Evolutionary conservation across 2,113 vertebrate species (phyloP), one percentile per base, ranked within the genome.

Genomic region (Eira barbara): DNA sequence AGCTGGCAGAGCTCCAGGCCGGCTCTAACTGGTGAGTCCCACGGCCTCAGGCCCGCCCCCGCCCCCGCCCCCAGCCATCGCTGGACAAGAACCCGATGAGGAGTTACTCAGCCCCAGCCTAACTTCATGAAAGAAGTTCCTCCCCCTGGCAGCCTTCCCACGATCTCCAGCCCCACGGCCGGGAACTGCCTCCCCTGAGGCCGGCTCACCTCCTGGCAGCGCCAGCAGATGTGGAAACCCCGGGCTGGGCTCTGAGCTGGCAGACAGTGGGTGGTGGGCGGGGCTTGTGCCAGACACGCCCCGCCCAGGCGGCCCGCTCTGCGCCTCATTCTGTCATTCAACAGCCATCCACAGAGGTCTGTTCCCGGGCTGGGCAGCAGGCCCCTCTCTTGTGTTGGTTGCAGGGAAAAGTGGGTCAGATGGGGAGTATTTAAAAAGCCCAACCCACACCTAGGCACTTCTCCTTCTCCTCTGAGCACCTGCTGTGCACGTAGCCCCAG

Each of bases 101-200:
- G 63, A 92, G 25, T 94, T 47, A 91, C 93, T 96, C 92, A 94
- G 71, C 63, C 55, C 3, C 11, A 42, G 59, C 74, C 89, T 31
- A n/a, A 27, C 78, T 63, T 15, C 25, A 3, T 17, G 81, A 49
- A 73, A 96, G 89, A 96, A 97, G 73, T 84, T 55, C 90, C 91
- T 95, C 74, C 93, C 78, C 57, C 39, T 47, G 91, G 91, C 93
- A 78, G 89, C 52, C 79, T 67, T 87, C 71, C 27, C 31, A 55
- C 89, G 55, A 69, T 63, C 95, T 92, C 52, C 10, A 55, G 95
- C 93, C 86, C 91, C 31, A 7, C 3, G 13, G 93, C 89, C 47
- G 92, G 97, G 93, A 97, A 97, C 89, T 79, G 71, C 93, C 94
- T 96, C 96, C 93, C 95, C 88, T 10, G 6, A 63, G 81, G 91